Base-by-base conservation (phyloP, 2,113 vertebrate genomes). In the Thalassoma bifasciatum region DNA sequence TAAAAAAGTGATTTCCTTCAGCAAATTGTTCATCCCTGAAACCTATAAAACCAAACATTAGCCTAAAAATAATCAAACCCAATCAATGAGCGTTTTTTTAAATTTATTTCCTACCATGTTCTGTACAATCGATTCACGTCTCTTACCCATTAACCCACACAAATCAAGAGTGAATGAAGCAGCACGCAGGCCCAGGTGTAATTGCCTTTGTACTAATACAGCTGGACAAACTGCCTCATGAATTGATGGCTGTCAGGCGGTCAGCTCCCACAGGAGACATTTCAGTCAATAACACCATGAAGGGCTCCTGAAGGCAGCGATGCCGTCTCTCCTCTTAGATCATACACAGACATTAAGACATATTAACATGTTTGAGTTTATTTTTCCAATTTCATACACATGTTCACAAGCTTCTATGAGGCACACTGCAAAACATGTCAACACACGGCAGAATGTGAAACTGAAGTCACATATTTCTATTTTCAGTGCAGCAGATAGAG, bases 331-430 rank as follows among this genome's bases (percentile, higher is more conserved):
- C 19, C 44, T 53, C 47, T 67, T 46, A 10, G 0, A 36, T 0
- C 34, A 77, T 53, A 40, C 40, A 72, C 47, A 56, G 46, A 80
- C 58, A 66, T 37, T 26, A 23, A 54, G 61, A 75, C 36, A 50
- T 8, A 11, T 58, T 54, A 51, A 67, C 36, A 71, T 73, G 77
- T 24, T 56, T 51, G 30, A 5, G 21, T 16, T 82, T 88, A 66
- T 79, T 85, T 88, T 66, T 54, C 16, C 34, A 16, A 2, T 40
- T 60, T 62, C 46, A 38, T 19, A 72, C 22, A 70, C 19, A 37
- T 16, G 82, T 75, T 67, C 58, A 77, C 72, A 81, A 9, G 16
- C 7, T 40, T 51, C 24, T 58, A 53, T 52, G 66, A 75, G 77
- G 63, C 70, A 75, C 44, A 74, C 67, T 51, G 61, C 49, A 72